phyloP scores from a whole-genome alignment of 2,113 vertebrate genomes.

The Ibidorhyncha struthersii region DNA sequence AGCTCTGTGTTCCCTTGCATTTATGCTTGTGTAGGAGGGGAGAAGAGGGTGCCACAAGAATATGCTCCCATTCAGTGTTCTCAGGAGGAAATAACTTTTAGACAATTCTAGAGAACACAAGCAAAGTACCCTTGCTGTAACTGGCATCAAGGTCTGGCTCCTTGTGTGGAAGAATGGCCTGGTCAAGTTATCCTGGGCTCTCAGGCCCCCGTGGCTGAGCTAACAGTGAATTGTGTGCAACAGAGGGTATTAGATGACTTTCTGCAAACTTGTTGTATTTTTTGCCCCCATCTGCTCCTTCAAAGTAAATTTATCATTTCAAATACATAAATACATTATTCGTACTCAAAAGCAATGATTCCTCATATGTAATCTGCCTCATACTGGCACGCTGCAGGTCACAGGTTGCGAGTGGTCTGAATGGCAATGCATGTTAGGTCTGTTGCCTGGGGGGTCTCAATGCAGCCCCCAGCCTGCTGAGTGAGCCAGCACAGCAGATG shows the following conservation, averaged over 20 bases:
- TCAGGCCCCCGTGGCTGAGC: background rate
- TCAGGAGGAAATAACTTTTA: background rate
- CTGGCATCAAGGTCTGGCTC: background rate
- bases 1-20: background rate
- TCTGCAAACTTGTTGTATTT: background rate
- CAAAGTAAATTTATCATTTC: background rate
- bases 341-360: background rate
- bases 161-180: background rate
- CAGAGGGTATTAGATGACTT: background rate
- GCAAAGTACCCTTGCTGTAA: background rate
- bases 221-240: background rate
- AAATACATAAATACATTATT: background rate
- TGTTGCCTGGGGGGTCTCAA: background rate
- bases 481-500: background rate
- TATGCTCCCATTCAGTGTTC: background rate
- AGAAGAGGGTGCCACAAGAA: background rate
- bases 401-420: background rate
- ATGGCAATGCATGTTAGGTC: background rate
- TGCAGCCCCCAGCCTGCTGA: background rate
- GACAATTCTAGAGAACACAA: background rate
- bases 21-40: background rate
- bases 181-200: background rate
- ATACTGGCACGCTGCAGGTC: background rate
- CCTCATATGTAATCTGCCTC: background rate
- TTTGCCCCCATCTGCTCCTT: background rate